Evolutionary conservation across 2,888 invertebrate genomes (phyloP), one percentile per base, ranked within the genome.

Genomic region (Polydrusus pterygomalis): DNA sequence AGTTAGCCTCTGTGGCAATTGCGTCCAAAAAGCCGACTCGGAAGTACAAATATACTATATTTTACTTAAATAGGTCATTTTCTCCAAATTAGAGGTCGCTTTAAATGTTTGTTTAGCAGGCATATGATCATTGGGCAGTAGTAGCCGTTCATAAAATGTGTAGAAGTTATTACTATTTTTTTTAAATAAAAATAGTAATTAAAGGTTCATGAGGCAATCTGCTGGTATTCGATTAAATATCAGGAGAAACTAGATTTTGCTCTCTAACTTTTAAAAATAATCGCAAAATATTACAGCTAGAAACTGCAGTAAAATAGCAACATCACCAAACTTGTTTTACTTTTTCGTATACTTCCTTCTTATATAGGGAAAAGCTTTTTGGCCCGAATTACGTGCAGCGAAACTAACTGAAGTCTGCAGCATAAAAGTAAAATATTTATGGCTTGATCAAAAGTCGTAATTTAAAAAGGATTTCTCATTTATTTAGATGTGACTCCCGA

Each of bases 381-480:
- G 18, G 18, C 11, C 38, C 17, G 38, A 60, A 60, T 60, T 60
- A 60, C 58, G 58, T 38, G 58, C 58, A 60, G 38, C 38, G 58
- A 60, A 38, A 38, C 38, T 60, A 38, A 38, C 58, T 40, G 25
- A 54, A 54, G 54, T 54, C 54, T 54, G 54, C 58, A 60, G 40
- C 58, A 38, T 60, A 38, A 60, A 38, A 60, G 38, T 60, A 60
- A 60, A 60, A 40, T 40, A 60, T 60, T 60, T 60, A 60, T 60
- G 10, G 38, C 38, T 38, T 38, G 58, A 60, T 60, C 18, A 60
- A 38, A 60, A 60, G 38, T 17, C 18, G 58, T 60, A 60, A 60
- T 60, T 38, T 38, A 60, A 60, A 60, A 60, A 60, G 58, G 58
- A 60, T 60, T 60, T 60, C 18, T 60, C 58, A 60, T 60, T 60